Evolutionary conservation across 1,140 invertebrate species (phyloP).

Genomic region (Paraescarpia echinospica): DNA sequence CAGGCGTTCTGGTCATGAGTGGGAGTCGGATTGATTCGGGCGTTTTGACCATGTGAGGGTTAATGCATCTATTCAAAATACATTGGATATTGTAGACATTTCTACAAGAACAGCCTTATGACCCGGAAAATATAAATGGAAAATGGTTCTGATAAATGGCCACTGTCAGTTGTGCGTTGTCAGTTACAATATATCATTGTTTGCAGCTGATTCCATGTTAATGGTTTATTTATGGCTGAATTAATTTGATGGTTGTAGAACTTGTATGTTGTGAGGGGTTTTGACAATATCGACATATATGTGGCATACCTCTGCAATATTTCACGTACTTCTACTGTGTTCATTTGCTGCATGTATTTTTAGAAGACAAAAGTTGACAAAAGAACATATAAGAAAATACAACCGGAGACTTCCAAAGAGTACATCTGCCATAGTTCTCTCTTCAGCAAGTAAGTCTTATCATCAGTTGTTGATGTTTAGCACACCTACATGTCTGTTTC

Average conservation of each 20-base stretch:
- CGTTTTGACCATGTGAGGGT: no score
- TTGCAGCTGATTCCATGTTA: background rate
- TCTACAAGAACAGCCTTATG: background rate
- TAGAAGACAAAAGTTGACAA: background rate
- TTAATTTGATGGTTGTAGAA: background rate
- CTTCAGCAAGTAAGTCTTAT: background rate
- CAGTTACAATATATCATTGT: background rate
- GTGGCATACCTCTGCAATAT: background rate
- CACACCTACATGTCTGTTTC: background rate
- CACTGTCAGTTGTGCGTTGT: no score
- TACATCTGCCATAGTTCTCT: background rate
- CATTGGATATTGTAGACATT: no score
- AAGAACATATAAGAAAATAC: slow-evolving; percentile 9
- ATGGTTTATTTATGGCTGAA: background rate
- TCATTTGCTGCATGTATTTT: background rate
- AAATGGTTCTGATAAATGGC: no score
- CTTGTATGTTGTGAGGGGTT: background rate
- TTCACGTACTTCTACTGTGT: no score
- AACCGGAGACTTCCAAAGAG: slow-evolving; percentile 14
- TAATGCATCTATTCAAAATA: no score
- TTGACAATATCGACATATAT: background rate
- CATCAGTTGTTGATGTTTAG: background rate
- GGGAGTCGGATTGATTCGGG: no score
- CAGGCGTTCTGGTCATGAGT: no score
- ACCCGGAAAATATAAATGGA: background rate